Evolutionary conservation across 30 jellyfish, hydroid and myxozoan species (phyloP), one percentile per base, ranked within the genome.

Genomic region (Hydractinia echinata): DNA sequence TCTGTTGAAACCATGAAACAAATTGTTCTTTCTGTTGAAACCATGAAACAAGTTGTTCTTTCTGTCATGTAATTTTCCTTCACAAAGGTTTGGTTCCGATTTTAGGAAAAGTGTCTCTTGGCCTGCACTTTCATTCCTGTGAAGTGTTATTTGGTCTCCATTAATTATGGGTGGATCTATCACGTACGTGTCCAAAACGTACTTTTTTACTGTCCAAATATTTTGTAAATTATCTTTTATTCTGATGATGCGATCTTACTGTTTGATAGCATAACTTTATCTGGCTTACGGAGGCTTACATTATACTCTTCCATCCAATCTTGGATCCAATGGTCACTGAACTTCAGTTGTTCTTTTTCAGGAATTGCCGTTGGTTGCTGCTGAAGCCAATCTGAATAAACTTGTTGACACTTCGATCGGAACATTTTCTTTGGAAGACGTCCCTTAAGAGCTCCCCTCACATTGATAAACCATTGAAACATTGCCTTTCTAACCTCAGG

Each of bases 401-500:
- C 76, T 52, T 73, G 82, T 49, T 73, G 82, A 73, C 82, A n/a
- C n/a, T n/a, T n/a, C n/a, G n/a, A n/a, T n/a, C n/a, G n/a, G n/a
- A n/a, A n/a, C n/a, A 67, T n/a, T n/a, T n/a, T 58, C 55, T 71
- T 54, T 4, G 95, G 92, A 4, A 87, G 64, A 19, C 95, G 88
- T 5, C 95, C 88, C 53, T 73, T 81, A 53, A 82, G 83, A 39
- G 89, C 5, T 30, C 72, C 95, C 54, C 83, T 50, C 4, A 85
- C 92, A 68, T 79, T 69, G 6, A 85, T 84, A 69, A 79, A 79
- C 95, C 92, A 77, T 8, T 16, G 30, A 68, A 79, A 85, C 13
- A 78, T 5, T 5, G 86, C 90, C 55, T 51, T 73, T 69, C 90
- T 67, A 8, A 85, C 85, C 21, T 85, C 95, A 6, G 92, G 95